These are phyloP conservation scores for Homarus gammarus DNA, from an alignment of 2,888 invertebrate species.

Conservation along the genomic window DNA sequence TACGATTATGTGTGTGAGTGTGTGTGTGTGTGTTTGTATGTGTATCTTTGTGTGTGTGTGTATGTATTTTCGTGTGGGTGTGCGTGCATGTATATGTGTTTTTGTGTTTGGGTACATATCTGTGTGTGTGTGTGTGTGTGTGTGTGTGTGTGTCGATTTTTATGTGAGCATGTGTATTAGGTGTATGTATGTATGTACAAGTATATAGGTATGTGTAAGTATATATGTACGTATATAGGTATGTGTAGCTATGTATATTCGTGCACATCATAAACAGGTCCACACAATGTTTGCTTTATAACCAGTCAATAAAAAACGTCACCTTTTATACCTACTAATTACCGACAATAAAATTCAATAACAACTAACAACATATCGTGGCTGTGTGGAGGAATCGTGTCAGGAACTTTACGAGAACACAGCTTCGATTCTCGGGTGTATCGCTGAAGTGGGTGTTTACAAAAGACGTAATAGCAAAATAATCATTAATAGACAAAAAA, in stretches of 20 bases:
- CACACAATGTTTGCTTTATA: no score
- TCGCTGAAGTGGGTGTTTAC: no score
- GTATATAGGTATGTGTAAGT: conserved; percentile 7
- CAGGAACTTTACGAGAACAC: no score
- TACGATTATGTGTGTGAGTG: no score
- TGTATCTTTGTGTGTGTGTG: neutral
- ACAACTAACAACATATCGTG: no score
- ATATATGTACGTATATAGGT: neutral
- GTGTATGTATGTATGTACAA: neutral
- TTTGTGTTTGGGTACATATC: neutral
- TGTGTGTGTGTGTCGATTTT: neutral
- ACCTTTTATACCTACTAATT: no score
- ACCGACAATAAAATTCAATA: no score
- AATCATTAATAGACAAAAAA: no score
- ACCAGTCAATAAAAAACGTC: no score
- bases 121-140: neutral
- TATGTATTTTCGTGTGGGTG: neutral
- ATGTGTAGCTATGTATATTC: neutral
- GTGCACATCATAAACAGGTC: neutral
- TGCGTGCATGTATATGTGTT: neutral
- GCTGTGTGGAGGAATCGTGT: no score
- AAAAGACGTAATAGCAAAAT: no score
- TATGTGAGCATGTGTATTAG: neutral
- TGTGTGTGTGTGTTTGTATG: neutral
- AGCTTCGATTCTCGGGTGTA: no score